Percentiles rank a stretch among this genome's conserved stretches.
phyloP scores from a whole-genome alignment of 1,140 invertebrate species.

The Andrena cerasifolii region DNA sequence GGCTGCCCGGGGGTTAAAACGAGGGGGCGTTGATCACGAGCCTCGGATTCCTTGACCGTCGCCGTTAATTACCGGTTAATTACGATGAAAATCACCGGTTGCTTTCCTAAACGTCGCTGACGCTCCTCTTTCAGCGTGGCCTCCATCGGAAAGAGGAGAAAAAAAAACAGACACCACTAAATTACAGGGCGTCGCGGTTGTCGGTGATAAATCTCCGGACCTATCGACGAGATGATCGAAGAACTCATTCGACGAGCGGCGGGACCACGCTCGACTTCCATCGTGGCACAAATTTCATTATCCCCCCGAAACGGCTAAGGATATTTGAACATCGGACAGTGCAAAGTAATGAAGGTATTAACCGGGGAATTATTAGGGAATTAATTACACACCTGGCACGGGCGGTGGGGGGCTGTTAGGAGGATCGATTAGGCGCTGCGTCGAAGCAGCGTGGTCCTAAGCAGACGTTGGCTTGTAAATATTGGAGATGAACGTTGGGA shows the following conservation, averaged over 20 bases:
- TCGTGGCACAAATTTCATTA: not conserved
- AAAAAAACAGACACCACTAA: conserved; percentile 33
- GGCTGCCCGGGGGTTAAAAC: conserved; percentile 54
- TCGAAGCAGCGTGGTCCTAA: not conserved
- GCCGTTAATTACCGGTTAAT: conserved; percentile 71
- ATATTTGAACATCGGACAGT: no score
- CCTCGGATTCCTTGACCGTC: conserved; percentile 64
- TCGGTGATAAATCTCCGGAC: conserved; percentile 57
- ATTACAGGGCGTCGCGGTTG: conserved; percentile 55
- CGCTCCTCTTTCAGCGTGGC: conserved; percentile 45
- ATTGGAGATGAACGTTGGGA: not conserved
- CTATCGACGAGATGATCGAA: conserved; percentile 45
- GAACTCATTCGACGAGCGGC: conserved; percentile 27
- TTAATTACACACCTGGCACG: conserved; percentile 24
- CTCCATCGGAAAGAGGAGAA: not conserved
- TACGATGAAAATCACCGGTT: conserved; percentile 60
- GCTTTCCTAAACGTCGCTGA: conserved; percentile 66
- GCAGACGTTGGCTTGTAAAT: not conserved
- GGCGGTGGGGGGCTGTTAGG: not conserved
- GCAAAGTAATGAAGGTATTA: no score
- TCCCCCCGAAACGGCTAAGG: not conserved
- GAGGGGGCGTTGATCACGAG: conserved; percentile 67
- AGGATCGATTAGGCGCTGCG: not conserved
- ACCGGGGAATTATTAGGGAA: not conserved
- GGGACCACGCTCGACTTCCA: not conserved